Base-by-base conservation (phyloP, 2,888 invertebrate genomes). In the Drosophila imparisetae region DNA sequence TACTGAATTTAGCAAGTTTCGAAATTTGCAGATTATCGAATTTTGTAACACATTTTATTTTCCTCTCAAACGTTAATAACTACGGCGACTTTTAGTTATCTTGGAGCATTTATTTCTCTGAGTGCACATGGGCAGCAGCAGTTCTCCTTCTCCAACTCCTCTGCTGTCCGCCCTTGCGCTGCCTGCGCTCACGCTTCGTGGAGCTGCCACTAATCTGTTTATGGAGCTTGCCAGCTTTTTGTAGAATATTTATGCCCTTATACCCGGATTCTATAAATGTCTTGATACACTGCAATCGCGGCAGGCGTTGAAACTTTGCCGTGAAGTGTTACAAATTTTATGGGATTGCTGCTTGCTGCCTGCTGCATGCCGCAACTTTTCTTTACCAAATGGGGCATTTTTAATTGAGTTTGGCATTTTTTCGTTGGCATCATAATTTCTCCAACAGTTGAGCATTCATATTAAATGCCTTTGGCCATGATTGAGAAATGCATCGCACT, bases 271-370 rank as follows among this genome's bases (percentile, higher is more conserved):
- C 84, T 85, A 87, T 85, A 81, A 85, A 84, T 84, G 85, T 78
- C 81, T 79, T 49, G 58, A 52, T 59, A 58, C 64, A 63, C 53
- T 63, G 64, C 65, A 66, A 63, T 40, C 13, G 38, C 11, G 38
- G 45, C 50, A 64, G 40, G 8, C 58, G 52, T 66, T 36, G 48
- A 74, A 78, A 76, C 74, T 72, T 68, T 58, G 36, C 55, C 66
- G 68, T 75, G 80, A 85, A 85, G 88, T 85, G 84, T 87, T 85
- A 83, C 79, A 85, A 87, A 83, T 83, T 85, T 85, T 72, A 86
- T 88, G 66, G 59, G 30, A 10, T 11, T 50, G 50, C 49, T 11
- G 27, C n/a, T n/a, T 24, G 29, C 53, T 40, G 2, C 32, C 11
- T 21, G 27, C 52, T 42, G 34, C 42, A 29, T 42, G 45, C 59